Base-by-base conservation (phyloP, 2,888 invertebrate species). In the Hemistola chrysoprasaria region DNA sequence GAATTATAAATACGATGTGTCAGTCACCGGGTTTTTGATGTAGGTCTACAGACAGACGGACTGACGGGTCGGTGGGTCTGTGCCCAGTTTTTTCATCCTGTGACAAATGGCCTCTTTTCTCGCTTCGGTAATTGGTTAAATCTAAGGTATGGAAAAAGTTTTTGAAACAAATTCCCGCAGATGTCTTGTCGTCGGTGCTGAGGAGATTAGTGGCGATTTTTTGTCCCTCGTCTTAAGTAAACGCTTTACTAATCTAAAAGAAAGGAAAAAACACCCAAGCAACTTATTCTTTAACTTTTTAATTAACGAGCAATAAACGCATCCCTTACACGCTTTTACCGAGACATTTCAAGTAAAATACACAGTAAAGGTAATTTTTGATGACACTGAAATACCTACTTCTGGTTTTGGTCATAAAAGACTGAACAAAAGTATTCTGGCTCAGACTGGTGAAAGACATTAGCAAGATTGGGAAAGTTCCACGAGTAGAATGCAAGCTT, bases 31-130 rank as follows among this genome's bases (percentile, higher is more conserved):
- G 62, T 65, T 78, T 81, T 80, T 81, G 81, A 82, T 66, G 68
- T 62, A 78, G 81, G 81, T 82, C 62, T 62, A 55, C 62, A 64
- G 79, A 78, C 79, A 80, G 80, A 79, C 63, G 71, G 80, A 79
- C 72, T 68, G 79, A 78, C 71, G 76, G 81, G 69, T 69, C 69
- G 64, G 48, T 38, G 50, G 64, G 67, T 62, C 62, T 55, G 63
- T 49, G 56, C 48, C 59, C 59, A 68, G 73, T 78, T 79, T 77
- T 77, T 74, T 68, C 16, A 72, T 64, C 57, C 68, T 56, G 78
- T 83, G 83, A 81, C 79, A 83, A 82, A 82, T 82, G 74, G 73
- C 64, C 63, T 57, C 63, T 62, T 68, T 67, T 63, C 63, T 56
- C 66, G 64, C 57, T 60, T 56, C 64, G 50, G 80, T 83, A 79